Base-by-base conservation (phyloP, 2,888 invertebrate species). In the Bruchidius siliquastri region DNA sequence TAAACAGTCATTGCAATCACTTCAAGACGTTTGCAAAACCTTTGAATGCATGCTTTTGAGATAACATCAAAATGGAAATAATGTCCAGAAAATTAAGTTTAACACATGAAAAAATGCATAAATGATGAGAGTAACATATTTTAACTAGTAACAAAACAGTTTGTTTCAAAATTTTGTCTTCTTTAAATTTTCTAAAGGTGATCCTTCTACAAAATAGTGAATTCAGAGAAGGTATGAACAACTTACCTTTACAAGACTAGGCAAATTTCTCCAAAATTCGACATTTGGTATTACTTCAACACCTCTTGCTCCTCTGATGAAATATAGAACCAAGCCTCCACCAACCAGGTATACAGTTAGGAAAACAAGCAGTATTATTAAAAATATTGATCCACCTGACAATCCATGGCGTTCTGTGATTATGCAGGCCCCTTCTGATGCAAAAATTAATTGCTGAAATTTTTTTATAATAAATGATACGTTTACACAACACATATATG, bases 231-330 rank as follows among this genome's bases (percentile, higher is more conserved):
- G 3, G 18, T 49, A 8, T 13, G 1, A 13, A 68, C 21, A 49
- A 83, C 87, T 88, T 87, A 93, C 93, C 87, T 88, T 90, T 49
- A 93, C 90, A 79, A 93, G 88, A 77, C 88, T 88, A 2, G 94
- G 93, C 76, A 94, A 85, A 74, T 91, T 91, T 10, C 86, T 86
- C 94, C 94, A 94, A 85, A 94, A 94, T 73, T 89, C 90, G 74
- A 92, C 87, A 85, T 94, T 92, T 0, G 94, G 94, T 79, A 94
- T 88, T 80, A 93, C 88, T 87, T 94, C 94, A 75, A 89, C 85
- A 0, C 94, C 94, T 68, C 91, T 89, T 0, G 93, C 93, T 30
- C 93, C 93, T 85, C 92, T 89, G 68, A 92, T 85, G 82, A 91
- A 90, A 82, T 90, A 91, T 83, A 92, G 89, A 0, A 91, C 88